These are phyloP conservation scores for Rhombomys opimus DNA, from an alignment of 2,113 vertebrate genomes.

Conservation along the genomic window DNA sequence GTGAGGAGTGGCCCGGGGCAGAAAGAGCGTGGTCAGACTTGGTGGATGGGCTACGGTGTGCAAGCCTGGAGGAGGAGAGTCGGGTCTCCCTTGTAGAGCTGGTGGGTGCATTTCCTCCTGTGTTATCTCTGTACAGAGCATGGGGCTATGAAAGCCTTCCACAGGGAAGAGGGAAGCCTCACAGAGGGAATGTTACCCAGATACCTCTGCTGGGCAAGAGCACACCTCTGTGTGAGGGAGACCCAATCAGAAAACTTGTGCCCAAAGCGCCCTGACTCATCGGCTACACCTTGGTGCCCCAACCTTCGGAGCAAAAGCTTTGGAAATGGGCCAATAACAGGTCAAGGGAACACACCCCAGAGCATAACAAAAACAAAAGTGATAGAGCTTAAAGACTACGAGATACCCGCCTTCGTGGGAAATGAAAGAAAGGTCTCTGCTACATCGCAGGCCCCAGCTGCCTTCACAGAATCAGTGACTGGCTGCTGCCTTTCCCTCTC, in stretches of 20 bases:
- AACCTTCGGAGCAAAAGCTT: background rate
- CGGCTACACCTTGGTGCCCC: background rate
- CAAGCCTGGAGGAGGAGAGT: background rate
- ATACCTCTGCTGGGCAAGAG: background rate
- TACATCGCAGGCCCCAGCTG: too few species aligned
- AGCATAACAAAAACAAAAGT: background rate
- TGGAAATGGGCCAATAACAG: background rate
- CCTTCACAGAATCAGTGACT: too few species aligned
- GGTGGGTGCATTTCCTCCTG: background rate
- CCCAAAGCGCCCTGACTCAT: background rate
- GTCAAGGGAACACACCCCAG: background rate
- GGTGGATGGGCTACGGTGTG: background rate
- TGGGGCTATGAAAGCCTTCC: background rate
- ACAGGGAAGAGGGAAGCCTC: background rate
- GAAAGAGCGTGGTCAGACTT: background rate
- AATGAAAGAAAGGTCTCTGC: background rate
- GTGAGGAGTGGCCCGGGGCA: too few species aligned
- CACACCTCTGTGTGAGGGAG: background rate
- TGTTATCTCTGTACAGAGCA: background rate
- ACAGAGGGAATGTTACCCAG: background rate
- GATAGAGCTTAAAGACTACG: background rate
- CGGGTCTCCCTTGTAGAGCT: background rate
- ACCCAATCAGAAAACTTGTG: background rate
- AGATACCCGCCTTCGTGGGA: background rate
- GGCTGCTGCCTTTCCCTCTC: background rate